Conservation (phyloP, 1,140 invertebrate genomes). For the Aphelenchoides fujianensis region DNA sequence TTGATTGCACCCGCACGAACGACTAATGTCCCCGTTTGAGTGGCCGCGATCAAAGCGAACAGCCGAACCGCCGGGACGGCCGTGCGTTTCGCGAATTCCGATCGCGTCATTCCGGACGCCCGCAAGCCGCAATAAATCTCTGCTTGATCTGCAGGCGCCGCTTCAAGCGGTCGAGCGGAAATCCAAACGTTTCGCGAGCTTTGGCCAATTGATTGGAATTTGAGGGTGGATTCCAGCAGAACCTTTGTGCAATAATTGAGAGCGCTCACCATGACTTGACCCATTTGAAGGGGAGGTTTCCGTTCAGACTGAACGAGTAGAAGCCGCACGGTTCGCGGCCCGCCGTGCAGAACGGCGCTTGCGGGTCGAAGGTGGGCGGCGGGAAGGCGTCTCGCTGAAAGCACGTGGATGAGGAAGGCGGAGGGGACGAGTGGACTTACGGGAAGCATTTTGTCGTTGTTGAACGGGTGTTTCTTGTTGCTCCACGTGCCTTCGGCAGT, state of each 20-base stretch:
- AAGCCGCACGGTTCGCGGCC: conserved; percentile 47
- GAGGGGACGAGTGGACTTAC: too few relatives aligned
- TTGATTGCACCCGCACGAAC: too few relatives aligned
- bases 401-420: too few relatives aligned
- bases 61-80: too few relatives aligned
- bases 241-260: not conserved
- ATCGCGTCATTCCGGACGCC: too few relatives aligned
- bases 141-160: not conserved
- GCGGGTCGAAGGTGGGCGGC: conserved; percentile 28
- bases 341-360: conserved; percentile 36
- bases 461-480: too few relatives aligned
- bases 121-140: too few relatives aligned
- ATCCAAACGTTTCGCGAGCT: not conserved
- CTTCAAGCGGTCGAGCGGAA: not conserved
- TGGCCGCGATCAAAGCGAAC: too few relatives aligned
- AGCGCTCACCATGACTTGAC: conserved; percentile 49
- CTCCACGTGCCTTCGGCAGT: too few relatives aligned
- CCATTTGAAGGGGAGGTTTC: conserved; percentile 44
- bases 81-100: too few relatives aligned
- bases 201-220: not conserved
- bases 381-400: conserved; percentile 8
- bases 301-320: conserved; percentile 43
- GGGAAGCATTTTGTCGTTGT: too few relatives aligned
- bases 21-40: too few relatives aligned
- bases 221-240: not conserved